Base-by-base conservation (phyloP, 2,888 invertebrate genomes). In the Sussaba pulchella region DNA sequence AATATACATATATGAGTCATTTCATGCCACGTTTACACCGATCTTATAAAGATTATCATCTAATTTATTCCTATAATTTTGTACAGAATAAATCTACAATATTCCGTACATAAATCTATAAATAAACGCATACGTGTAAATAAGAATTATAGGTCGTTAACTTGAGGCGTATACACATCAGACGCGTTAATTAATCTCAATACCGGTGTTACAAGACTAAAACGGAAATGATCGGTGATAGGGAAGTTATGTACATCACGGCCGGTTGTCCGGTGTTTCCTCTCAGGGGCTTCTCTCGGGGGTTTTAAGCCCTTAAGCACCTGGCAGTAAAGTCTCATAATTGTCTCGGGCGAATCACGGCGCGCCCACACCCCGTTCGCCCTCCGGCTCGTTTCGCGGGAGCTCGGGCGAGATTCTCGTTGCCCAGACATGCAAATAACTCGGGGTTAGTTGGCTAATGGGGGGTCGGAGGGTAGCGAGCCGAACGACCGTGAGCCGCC, bases 361-460 rank as follows among this genome's bases (percentile, higher is more conserved):
- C 87, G 86, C 54, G 39, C 52, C 39, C 50, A n/a, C 69, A 61
- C 52, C 41, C 75, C 47, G 24, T 63, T 17, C 43, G 39, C 24
- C 41, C 66, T 67, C 67, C 41, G 59, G 14, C 54, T 54, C 14
- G 21, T 50, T 26, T 31, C 31, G 6, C 50, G 10, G n/a, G 9
- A 19, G n/a, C 39, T 50, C 31, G 17, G 39, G 26, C 43, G 31
- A 45, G 70, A 54, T 57, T 70, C 6, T 6, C 57, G 83, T 59
- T 78, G 84, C 83, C 85, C 86, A 88, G 90, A 90, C 91, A 91
- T 92, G 92, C 92, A 92, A 92, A 92, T 92, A 92, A 90, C 91
- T 89, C 88, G 89, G 91, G 90, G 91, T 91, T 92, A 91, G 92
- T 91, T 91, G 89, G 90, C 90, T 91, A 91, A 91, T 91, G 91